Base-by-base conservation (phyloP, 2,113 vertebrate genomes). In the Miniopterus natalensis region DNA sequence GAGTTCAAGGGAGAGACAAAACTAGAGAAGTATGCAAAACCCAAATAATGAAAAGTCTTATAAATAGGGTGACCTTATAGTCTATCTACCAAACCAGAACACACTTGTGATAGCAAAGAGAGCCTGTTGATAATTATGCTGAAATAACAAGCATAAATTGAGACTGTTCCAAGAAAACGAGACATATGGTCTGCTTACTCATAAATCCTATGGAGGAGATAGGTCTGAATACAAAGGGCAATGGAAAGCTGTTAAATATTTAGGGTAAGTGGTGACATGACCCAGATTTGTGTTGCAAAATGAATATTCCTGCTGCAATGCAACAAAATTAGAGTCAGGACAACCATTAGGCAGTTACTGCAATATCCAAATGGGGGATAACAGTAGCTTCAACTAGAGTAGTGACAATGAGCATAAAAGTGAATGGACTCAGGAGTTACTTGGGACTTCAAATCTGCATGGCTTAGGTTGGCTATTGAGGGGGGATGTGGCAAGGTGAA, bases 191-290 rank as follows among this genome's bases (percentile, higher is more conserved):
- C 47, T 90, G 8, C 47, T 63, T 83, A 36, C 47, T 91, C 91
- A 70, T 27, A 61, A 91, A 31, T 17, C 49, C 53, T 74, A 57
- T 31, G 36, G 74, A 88, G 20, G 73, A 88, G 10, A 63, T 2
- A 88, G 17, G 11, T 61, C 21, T 91, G n/a, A 53, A 84, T 13
- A 65, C 25, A 75, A 68, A 85, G 47, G 3, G 3, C 66, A 90
- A 71, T 81, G 59, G 29, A 45, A 80, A 84, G 53, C 36, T 88
- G 10, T 80, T 93, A 68, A 88, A 85, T 93, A 85, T 71, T 91
- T 57, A 88, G 57, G 8, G 8, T 4, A 59, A 91, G 21, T 36
- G n/a, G 42, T 91, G 59, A 57, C 9, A n/a, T 68, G n/a, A 42
- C 20, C 25, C 15, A 88, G 27, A 75, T n/a, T 55, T 84, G n/a